A percentile compares a stretch with the other conserved stretches of the same genome.
Evolutionary conservation across 2,113 vertebrate species (phyloP).

Genomic region (Stigmatopora argus): DNA sequence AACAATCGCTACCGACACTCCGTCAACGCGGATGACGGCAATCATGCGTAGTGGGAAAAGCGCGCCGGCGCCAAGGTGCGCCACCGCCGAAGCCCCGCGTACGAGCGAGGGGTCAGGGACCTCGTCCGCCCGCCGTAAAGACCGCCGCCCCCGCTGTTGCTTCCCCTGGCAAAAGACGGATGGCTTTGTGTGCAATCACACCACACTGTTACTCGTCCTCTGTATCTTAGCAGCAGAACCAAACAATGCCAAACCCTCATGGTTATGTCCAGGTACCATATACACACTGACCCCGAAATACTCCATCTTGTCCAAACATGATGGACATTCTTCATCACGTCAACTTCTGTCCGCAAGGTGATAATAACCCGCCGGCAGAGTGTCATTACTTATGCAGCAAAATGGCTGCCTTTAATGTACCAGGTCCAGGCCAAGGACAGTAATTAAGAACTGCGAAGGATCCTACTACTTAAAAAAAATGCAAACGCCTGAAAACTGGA

Average conservation of each 20-base stretch:
- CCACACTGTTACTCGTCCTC: slow-evolving; percentile 41
- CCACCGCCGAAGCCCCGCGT: slow-evolving; percentile 9
- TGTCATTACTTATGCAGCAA: slow-evolving; percentile 44
- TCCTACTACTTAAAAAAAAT: no score
- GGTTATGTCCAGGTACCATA: slow-evolving; percentile 37
- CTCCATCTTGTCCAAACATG: slow-evolving; percentile 16
- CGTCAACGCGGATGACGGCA: slow-evolving; percentile 40
- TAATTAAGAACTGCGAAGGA: slow-evolving; percentile 22
- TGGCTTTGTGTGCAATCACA: slow-evolving; percentile 54
- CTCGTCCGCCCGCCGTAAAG: slow-evolving; percentile 16
- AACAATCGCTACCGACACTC: slow-evolving; percentile 62
- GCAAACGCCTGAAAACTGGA: no score
- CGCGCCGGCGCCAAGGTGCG: slow-evolving; percentile 41
- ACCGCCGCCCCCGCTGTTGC: slow-evolving; percentile 40
- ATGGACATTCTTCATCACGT: slow-evolving; percentile 17
- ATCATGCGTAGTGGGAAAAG: slow-evolving; percentile 52
- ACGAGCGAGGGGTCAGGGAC: slow-evolving; percentile 22
- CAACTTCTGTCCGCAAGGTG: background rate
- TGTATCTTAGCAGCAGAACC: slow-evolving; percentile 57
- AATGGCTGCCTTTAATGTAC: slow-evolving; percentile 24
- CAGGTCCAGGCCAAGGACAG: slow-evolving; percentile 32
- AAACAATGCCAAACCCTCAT: slow-evolving; percentile 55
- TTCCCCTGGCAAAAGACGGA: slow-evolving; percentile 43
- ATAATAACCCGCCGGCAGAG: background rate
- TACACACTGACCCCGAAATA: slow-evolving; percentile 12